Conservation (phyloP, 2,113 vertebrate genomes). For the Oryctolagus cuniculus region DNA sequence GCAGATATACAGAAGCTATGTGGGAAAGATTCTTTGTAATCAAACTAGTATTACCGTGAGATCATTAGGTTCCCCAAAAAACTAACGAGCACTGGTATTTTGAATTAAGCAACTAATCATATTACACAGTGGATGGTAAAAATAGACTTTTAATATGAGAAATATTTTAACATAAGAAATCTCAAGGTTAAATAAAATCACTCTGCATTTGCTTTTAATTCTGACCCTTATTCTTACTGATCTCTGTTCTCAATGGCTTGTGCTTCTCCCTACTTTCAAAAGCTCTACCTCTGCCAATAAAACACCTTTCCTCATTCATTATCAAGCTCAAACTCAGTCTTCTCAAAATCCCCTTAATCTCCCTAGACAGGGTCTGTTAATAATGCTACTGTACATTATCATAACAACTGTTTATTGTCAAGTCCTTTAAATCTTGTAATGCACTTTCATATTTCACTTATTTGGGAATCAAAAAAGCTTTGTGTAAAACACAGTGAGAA, state of each 20-base stretch:
- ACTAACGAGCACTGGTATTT: slow-evolving; percentile 77
- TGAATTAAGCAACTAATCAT: slow-evolving; percentile 71
- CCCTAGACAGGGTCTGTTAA: not conserved
- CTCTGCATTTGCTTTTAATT: slow-evolving; percentile 63
- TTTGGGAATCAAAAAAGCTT: not conserved
- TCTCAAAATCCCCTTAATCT: slow-evolving; percentile 2
- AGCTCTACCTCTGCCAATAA: not conserved
- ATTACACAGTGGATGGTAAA: slow-evolving; percentile 79
- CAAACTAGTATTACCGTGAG: slow-evolving; percentile 84
- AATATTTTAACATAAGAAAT: slow-evolving; percentile 57
- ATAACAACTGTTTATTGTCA: slow-evolving; percentile 38
- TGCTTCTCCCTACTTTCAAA: not conserved
- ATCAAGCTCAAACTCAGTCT: slow-evolving; percentile 42
- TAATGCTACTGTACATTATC: slow-evolving; percentile 34
- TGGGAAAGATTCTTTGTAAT: slow-evolving; percentile 80
- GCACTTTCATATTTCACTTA: slow-evolving; percentile 61
- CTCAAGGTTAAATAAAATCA: slow-evolving; percentile 51
- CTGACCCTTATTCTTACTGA: slow-evolving; percentile 3
- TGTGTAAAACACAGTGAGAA: not conserved
- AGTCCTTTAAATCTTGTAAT: slow-evolving; percentile 39
- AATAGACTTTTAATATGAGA: slow-evolving; percentile 55
- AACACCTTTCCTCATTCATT: slow-evolving; percentile 50
- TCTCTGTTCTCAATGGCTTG: not conserved
- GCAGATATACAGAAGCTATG: slow-evolving; percentile 35
- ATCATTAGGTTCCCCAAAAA: slow-evolving; percentile 81